phyloP scores from a whole-genome alignment of 2,113 vertebrate species.

The Progne subis region DNA sequence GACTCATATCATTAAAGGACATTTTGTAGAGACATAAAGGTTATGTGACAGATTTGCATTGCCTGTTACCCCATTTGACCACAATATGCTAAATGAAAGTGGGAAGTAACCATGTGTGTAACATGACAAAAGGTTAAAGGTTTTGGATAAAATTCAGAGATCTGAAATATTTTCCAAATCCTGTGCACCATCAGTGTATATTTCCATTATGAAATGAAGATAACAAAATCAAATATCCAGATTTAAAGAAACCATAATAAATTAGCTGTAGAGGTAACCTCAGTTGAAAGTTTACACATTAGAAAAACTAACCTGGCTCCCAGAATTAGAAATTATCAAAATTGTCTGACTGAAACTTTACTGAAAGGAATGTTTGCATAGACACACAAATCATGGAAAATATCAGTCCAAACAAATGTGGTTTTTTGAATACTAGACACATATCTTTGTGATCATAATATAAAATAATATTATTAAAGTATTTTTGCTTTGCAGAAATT shows the following conservation, averaged over 20 bases:
- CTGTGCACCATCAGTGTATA: background rate
- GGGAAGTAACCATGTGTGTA: background rate
- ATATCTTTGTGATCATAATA: background rate
- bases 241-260: background rate
- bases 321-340: background rate
- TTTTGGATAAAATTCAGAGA: background rate
- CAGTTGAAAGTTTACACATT: background rate
- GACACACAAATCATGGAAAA: background rate
- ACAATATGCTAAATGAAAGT: background rate
- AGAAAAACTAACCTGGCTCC: background rate
- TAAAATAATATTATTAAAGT: background rate
- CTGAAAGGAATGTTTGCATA: background rate
- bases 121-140: background rate
- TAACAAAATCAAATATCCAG: background rate
- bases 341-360: background rate
- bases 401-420: background rate
- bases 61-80: background rate
- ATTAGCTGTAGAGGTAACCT: background rate
- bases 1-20: background rate
- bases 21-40: background rate
- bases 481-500: background rate
- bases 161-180: background rate
- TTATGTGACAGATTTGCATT: background rate
- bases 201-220: background rate
- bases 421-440: background rate